Evolutionary conservation across 2,113 vertebrate species (phyloP).

Genomic region (Chrysochloris asiatica): DNA sequence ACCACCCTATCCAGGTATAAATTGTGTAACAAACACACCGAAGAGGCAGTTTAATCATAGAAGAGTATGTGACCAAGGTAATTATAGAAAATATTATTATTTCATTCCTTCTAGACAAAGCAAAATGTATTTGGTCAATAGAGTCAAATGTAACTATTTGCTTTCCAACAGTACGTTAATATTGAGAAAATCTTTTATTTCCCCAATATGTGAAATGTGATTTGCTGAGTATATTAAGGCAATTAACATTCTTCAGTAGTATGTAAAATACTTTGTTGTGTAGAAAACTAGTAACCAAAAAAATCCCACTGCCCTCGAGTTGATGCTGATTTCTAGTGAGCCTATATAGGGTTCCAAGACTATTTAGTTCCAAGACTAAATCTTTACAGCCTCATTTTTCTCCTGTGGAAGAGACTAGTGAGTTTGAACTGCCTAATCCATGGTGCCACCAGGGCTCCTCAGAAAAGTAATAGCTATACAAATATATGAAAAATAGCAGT

Average conservation of each 20-base stretch:
- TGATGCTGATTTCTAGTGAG: too few species aligned
- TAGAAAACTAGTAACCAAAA: too few species aligned
- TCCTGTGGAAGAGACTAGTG: too few species aligned
- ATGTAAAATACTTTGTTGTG: not conserved
- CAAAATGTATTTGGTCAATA: not conserved
- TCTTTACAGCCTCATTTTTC: too few species aligned
- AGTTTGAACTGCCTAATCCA: too few species aligned
- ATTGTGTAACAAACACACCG: conserved; percentile 48
- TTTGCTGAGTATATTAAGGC: not conserved
- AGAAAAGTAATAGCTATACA: conserved; percentile 1
- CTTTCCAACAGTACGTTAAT: conserved; percentile 19
- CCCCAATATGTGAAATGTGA: not conserved
- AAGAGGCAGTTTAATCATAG: conserved; percentile 51
- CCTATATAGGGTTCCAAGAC: too few species aligned
- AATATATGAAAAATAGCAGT: not conserved
- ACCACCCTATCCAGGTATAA: not conserved
- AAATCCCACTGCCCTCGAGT: too few species aligned
- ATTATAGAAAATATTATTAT: not conserved
- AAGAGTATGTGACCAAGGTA: not conserved
- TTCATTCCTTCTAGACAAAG: conserved; percentile 1
- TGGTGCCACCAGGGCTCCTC: too few species aligned
- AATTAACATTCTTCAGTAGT: not conserved
- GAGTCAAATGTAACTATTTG: not conserved
- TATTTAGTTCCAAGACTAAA: too few species aligned
- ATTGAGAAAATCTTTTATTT: conserved; percentile 39